Conservation (phyloP, 2,888 invertebrate species). For the Heliconius ethilla region DNA sequence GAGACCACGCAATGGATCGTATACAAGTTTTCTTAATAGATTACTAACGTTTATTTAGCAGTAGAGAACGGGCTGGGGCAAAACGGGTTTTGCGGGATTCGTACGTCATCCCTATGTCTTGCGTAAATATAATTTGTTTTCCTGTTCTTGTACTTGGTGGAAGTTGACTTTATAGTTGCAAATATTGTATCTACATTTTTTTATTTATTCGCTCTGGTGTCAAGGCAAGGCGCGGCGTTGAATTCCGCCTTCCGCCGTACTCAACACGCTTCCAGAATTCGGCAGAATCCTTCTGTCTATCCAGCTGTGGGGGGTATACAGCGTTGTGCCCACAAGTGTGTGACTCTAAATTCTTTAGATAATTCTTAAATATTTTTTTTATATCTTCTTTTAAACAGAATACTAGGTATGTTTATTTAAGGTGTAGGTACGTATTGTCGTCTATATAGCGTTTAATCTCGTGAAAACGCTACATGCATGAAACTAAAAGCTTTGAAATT, state of each 20-base stretch:
- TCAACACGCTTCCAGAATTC: too few species aligned
- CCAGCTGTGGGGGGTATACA: too few species aligned
- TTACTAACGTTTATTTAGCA: constrained; percentile 28
- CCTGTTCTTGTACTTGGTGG: constrained; percentile 53
- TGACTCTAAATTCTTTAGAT: too few species aligned
- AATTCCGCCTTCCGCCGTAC: too few species aligned
- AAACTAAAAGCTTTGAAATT: neutral
- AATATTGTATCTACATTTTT: neutral
- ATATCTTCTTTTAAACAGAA: neutral
- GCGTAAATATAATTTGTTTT: constrained; percentile 74
- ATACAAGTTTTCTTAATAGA: neutral
- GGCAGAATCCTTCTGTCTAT: too few species aligned
- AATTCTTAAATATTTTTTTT: neutral
- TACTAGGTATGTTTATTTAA: neutral
- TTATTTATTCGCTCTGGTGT: too few species aligned
- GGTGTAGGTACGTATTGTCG: too few species aligned
- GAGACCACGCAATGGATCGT: constrained; percentile 12
- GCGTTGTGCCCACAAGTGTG: too few species aligned
- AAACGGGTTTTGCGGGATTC: constrained; percentile 72
- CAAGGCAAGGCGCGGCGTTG: too few species aligned
- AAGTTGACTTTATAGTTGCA: constrained; percentile 31
- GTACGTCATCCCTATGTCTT: constrained; percentile 69
- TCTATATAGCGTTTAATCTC: neutral
- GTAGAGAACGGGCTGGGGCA: constrained; percentile 53
- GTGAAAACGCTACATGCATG: neutral